phyloP scores from a whole-genome alignment of 2,888 invertebrate genomes.

The Endotricha flammealis region DNA sequence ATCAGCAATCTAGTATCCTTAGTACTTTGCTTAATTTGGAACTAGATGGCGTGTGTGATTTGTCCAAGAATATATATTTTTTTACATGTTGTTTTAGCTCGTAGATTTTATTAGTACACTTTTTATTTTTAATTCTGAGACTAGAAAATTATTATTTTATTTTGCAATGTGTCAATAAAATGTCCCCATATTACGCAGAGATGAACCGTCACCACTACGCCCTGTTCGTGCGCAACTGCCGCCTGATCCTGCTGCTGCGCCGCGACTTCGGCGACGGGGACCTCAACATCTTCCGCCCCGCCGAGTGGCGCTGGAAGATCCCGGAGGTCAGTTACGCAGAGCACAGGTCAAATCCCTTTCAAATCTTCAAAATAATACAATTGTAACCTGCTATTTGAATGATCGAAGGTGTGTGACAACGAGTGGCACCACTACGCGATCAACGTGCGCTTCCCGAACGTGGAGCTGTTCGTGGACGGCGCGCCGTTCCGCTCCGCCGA shows the following conservation, averaged over 20 bases:
- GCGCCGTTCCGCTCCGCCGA: conserved; percentile 73
- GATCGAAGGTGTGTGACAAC: conserved; percentile 90
- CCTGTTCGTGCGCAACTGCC: conserved; percentile 97
- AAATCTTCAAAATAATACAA: not conserved
- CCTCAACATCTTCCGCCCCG: conserved; percentile 95
- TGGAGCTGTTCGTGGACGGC: conserved; percentile 93
- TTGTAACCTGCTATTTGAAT: not conserved
- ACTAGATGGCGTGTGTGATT: too few relatives aligned
- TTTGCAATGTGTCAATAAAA: too few relatives aligned
- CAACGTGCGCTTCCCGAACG: conserved; percentile 94
- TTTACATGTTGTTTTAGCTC: too few relatives aligned
- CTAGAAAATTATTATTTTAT: too few relatives aligned
- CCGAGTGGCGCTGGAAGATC: conserved; percentile 99
- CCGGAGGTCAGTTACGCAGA: too few relatives aligned
- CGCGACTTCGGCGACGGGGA: conserved; percentile 96
- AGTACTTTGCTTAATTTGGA: too few relatives aligned
- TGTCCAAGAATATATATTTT: too few relatives aligned
- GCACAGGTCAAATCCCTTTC: not conserved
- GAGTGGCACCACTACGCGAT: conserved; percentile 99
- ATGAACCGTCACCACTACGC: conserved; percentile 99
- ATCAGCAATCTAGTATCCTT: too few relatives aligned
- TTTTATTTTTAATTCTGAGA: too few relatives aligned
- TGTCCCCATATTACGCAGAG: too few relatives aligned
- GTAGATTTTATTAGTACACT: too few relatives aligned
- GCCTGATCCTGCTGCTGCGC: conserved; percentile 92